Evolutionary conservation across 92 coral and sea anemone species (phyloP).

Genomic region (Palythoa caribaeorum): DNA sequence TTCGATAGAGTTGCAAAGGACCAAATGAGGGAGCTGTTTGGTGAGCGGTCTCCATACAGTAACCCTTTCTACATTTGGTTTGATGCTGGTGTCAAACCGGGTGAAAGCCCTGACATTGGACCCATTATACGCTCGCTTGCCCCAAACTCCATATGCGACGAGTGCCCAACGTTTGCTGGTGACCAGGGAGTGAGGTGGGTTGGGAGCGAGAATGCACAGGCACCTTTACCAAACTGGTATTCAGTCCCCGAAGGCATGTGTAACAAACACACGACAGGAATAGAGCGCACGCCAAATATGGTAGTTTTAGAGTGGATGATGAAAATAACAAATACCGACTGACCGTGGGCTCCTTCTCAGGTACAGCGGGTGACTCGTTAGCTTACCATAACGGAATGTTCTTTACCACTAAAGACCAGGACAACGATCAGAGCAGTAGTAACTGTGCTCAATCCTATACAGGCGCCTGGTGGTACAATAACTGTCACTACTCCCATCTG

Average conservation of each 20-base stretch:
- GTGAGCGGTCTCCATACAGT: slow-evolving; percentile 56
- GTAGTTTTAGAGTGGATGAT: too few species aligned
- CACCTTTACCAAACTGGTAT: slow-evolving; percentile 91
- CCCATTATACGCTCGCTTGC: slow-evolving; percentile 76
- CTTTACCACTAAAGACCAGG: too few species aligned
- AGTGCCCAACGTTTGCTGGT: slow-evolving; percentile 81
- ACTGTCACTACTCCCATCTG: too few species aligned
- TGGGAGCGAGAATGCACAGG: slow-evolving; percentile 84
- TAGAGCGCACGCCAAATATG: too few species aligned
- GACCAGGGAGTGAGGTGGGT: slow-evolving; percentile 87
- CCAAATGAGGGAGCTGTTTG: slow-evolving; percentile 73
- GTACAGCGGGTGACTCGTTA: too few species aligned
- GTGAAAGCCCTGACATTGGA: slow-evolving; percentile 81
- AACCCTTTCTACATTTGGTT: slow-evolving; percentile 88
- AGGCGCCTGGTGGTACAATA: too few species aligned
- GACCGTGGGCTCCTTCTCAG: too few species aligned
- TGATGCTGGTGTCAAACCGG: slow-evolving; percentile 82
- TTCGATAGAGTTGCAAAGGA: slow-evolving; percentile 61
- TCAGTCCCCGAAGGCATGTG: slow-evolving; percentile 77
- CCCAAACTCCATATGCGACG: slow-evolving; percentile 75
- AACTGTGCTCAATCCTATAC: too few species aligned
- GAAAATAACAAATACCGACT: too few species aligned
- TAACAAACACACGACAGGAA: slow-evolving; percentile 44
- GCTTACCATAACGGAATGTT: too few species aligned
- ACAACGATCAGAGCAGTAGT: too few species aligned